Evolutionary conservation across 2,888 invertebrate species (phyloP).

Genomic region (Agapostemon virescens): DNA sequence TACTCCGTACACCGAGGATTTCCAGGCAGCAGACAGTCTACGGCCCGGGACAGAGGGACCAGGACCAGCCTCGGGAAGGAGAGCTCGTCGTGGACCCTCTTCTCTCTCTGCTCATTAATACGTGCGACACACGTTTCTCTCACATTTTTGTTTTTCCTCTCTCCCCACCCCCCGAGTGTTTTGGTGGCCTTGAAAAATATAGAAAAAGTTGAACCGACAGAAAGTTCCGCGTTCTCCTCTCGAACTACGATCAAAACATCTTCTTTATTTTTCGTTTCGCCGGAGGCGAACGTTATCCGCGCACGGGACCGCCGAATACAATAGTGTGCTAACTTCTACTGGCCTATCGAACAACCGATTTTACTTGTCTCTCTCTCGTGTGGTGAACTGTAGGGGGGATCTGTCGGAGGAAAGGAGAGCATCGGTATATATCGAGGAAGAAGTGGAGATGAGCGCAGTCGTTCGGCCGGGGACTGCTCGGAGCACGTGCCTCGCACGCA

Average conservation of each 20-base stretch:
- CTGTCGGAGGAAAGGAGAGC: not conserved
- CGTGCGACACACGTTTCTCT: not conserved
- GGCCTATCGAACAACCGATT: not conserved
- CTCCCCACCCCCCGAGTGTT: no score
- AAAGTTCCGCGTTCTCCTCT: not conserved
- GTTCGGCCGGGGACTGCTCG: slow-evolving; percentile 69
- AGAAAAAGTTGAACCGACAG: not conserved
- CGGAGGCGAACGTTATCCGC: not conserved
- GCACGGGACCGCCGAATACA: not conserved
- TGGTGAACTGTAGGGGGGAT: not conserved
- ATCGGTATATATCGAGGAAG: slow-evolving; percentile 12
- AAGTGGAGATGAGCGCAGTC: slow-evolving; percentile 69
- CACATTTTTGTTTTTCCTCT: no score
- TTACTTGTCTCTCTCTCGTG: slow-evolving; percentile 16
- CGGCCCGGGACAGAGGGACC: slow-evolving; percentile 78
- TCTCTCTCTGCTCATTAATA: slow-evolving; percentile 28
- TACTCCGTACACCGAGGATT: slow-evolving; percentile 76
- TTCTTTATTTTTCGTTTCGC: not conserved
- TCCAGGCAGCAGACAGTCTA: slow-evolving; percentile 79
- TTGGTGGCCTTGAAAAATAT: slow-evolving; percentile 59
- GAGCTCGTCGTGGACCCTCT: slow-evolving; percentile 60
- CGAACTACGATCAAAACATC: not conserved
- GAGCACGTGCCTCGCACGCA: slow-evolving; percentile 76
- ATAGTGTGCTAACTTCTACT: not conserved
- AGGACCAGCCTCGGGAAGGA: slow-evolving; percentile 72